Evolutionary conservation across 1,140 invertebrate genomes (phyloP).

Genomic region (Hylaeus anthracinus): DNA sequence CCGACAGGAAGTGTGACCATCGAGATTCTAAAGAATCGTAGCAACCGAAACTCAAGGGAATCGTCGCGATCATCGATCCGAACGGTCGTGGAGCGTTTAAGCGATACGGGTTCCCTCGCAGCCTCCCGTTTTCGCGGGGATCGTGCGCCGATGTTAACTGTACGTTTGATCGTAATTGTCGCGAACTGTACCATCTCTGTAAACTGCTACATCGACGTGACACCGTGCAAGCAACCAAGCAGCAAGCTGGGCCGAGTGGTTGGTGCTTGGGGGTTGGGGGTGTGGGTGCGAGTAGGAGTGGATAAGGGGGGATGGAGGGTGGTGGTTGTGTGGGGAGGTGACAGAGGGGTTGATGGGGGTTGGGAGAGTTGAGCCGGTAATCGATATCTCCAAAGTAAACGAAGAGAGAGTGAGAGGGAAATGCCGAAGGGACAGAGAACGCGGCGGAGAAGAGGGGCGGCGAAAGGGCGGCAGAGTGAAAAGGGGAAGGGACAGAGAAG

Average conservation of each 20-base stretch:
- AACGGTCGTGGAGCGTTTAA: slow-evolving; percentile 7
- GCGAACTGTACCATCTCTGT: slow-evolving; percentile 69
- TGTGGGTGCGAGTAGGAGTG: slow-evolving; percentile 39
- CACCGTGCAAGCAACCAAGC: slow-evolving; percentile 72
- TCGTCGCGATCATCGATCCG: slow-evolving; percentile 23
- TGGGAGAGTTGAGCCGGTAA: slow-evolving; percentile 78
- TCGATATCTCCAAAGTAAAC: slow-evolving; percentile 80
- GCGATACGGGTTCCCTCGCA: slow-evolving; percentile 35
- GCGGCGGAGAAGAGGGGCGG: slow-evolving; percentile 8
- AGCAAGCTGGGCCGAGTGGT: slow-evolving; percentile 70
- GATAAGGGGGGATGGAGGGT: slow-evolving; percentile 52
- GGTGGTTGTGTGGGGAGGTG: slow-evolving; percentile 63
- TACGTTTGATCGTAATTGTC: slow-evolving; percentile 68
- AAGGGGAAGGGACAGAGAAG: slow-evolving; percentile 27
- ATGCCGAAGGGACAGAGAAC: slow-evolving; percentile 50
- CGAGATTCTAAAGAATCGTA: too few relatives aligned
- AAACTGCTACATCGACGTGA: slow-evolving; percentile 77
- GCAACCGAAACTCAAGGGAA: too few relatives aligned
- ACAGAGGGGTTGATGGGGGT: slow-evolving; percentile 70
- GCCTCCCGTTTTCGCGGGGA: slow-evolving; percentile 32
- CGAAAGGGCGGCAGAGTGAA: slow-evolving; percentile 34
- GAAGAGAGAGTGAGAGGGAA: slow-evolving; percentile 70
- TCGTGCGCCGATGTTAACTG: slow-evolving; percentile 57
- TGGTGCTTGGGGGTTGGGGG: slow-evolving; percentile 44
- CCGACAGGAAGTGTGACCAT: too few relatives aligned